phyloP scores from a whole-genome alignment of 30 jellyfish, hydroid and myxozoan species.

The Catostylus mosaicus region DNA sequence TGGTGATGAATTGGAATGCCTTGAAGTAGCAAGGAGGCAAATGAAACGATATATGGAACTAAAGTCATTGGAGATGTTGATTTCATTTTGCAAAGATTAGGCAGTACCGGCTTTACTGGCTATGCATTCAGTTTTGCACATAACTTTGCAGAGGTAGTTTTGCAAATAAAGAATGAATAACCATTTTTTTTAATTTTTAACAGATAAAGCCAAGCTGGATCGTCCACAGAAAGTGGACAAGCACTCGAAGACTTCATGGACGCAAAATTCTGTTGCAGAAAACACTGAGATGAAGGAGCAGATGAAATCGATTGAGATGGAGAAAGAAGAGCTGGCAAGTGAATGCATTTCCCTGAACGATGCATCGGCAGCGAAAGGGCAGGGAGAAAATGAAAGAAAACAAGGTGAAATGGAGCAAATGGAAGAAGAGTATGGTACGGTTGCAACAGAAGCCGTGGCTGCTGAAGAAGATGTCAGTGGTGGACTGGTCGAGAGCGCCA shows the following conservation, averaged over 20 bases:
- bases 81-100: neutral
- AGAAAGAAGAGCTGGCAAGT: neutral
- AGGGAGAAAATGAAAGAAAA: neutral
- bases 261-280: neutral
- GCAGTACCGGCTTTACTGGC: neutral
- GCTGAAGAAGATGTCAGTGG: neutral
- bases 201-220: neutral
- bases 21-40: neutral
- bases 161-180: neutral
- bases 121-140: neutral
- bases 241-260: neutral
- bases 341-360: neutral
- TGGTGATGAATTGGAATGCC: neutral
- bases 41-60: neutral
- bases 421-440: neutral
- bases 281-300: neutral
- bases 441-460: neutral
- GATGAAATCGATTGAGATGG: neutral
- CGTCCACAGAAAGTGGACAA: neutral
- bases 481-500: neutral
- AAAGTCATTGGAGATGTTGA: neutral
- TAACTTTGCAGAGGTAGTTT: neutral
- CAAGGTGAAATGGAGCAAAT: neutral
- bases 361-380: neutral
- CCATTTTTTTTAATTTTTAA: neutral